Conservation (phyloP, 1,140 invertebrate species). For the Ips nitidus region DNA sequence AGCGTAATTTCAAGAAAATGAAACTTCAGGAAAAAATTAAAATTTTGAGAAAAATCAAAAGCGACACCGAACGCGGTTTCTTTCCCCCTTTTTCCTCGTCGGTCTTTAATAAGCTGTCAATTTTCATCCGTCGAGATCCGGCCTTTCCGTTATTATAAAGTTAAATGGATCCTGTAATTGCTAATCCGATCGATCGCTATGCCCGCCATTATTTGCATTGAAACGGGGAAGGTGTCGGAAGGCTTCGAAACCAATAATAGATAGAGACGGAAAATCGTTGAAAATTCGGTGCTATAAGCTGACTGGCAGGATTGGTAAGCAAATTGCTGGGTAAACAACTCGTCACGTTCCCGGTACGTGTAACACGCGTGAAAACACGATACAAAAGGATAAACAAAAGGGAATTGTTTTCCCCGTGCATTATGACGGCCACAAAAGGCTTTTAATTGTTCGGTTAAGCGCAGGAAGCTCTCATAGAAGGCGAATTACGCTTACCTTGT, state of each 20-base stretch:
- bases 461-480: slow-evolving; percentile 6
- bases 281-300: neutral
- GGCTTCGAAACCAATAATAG: neutral
- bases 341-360: neutral
- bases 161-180: slow-evolving; percentile 30
- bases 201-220: slow-evolving; percentile 15
- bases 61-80: neutral
- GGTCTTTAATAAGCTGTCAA: slow-evolving; percentile 20
- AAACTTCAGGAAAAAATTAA: no score
- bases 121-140: slow-evolving; percentile 9
- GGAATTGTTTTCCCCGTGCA: slow-evolving; percentile 14
- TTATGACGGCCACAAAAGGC: slow-evolving; percentile 15
- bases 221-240: neutral
- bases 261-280: neutral
- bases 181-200: slow-evolving; percentile 17
- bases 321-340: slow-evolving; percentile 3
- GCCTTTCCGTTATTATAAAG: slow-evolving; percentile 28
- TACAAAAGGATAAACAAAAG: slow-evolving; percentile 16
- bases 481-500: slow-evolving; percentile 19
- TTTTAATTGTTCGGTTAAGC: slow-evolving; percentile 18
- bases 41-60: no score
- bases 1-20: no score
- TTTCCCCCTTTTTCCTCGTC: slow-evolving; percentile 5
- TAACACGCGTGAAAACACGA: slow-evolving; percentile 1
- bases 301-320: neutral